A percentile compares a stretch with the other conserved stretches of the same genome.
phyloP scores from a whole-genome alignment of 1,140 invertebrate genomes.

The Fopius arisanus region DNA sequence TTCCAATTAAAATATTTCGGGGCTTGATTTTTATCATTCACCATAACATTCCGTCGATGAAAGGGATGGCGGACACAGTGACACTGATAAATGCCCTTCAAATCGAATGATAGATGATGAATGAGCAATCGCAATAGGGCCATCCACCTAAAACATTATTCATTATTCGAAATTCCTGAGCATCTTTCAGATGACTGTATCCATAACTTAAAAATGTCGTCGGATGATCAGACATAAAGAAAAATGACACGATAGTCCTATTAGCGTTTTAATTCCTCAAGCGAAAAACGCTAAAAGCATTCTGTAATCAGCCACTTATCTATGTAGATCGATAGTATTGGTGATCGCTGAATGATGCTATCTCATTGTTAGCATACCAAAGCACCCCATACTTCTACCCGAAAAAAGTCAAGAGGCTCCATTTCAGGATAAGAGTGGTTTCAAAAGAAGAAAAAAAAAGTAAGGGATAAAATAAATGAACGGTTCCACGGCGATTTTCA shows the following conservation, averaged over 20 bases:
- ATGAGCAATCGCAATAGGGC: too few relatives aligned
- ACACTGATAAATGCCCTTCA: too few relatives aligned
- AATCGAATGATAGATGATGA: too few relatives aligned
- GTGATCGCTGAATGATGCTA: conserved; percentile 33
- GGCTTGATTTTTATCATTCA: too few relatives aligned
- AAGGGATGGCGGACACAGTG: too few relatives aligned
- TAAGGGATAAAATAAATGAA: neutral
- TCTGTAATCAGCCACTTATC: conserved; percentile 53
- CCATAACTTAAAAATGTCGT: neutral
- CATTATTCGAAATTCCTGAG: too few relatives aligned
- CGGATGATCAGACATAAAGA: conserved; percentile 17
- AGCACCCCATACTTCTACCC: neutral
- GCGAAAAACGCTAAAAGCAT: conserved; percentile 53
- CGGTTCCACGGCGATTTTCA: neutral
- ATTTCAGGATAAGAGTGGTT: conserved; percentile 2
- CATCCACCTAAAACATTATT: too few relatives aligned
- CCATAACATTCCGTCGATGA: too few relatives aligned
- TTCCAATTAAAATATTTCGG: too few relatives aligned
- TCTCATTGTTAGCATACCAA: conserved; percentile 18
- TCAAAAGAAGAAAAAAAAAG: neutral
- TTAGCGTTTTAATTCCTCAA: conserved; percentile 41
- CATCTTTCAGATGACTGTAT: too few relatives aligned
- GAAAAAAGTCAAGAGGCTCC: neutral
- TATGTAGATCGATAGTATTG: conserved; percentile 44
- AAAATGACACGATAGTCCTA: conserved; percentile 49